Conservation (phyloP, 1,140 invertebrate species). For the Gerris buenoi region DNA sequence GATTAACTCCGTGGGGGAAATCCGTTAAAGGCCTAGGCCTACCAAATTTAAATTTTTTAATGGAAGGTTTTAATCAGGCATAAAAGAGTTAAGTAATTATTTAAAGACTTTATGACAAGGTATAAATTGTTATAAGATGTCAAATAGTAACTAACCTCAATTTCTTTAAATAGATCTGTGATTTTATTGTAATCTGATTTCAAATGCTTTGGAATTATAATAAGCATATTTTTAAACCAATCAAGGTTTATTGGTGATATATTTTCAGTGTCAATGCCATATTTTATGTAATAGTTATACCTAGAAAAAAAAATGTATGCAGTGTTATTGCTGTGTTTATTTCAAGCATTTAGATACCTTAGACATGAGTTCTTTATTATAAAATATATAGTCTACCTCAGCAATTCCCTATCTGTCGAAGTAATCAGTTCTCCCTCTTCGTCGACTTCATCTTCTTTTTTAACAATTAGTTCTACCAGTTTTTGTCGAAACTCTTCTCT, state of each 20-base stretch:
- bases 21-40: too few species aligned
- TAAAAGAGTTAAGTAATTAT: too few species aligned
- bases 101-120: too few species aligned
- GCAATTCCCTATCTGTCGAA: constrained; percentile 20
- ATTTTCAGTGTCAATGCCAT: constrained; percentile 73
- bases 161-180: constrained; percentile 37
- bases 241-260: constrained; percentile 54
- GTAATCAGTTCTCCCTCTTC: constrained; percentile 22
- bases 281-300: constrained; percentile 79
- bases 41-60: too few species aligned
- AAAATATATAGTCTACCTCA: constrained; percentile 32
- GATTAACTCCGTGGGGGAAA: too few species aligned
- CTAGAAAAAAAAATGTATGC: constrained; percentile 30
- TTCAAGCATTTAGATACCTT: too few species aligned
- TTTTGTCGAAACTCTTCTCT: constrained; percentile 66
- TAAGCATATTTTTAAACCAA: constrained; percentile 38
- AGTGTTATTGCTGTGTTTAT: too few species aligned
- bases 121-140: too few species aligned
- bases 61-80: too few species aligned
- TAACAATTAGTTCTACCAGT: constrained; percentile 51
- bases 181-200: constrained; percentile 34
- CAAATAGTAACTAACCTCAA: constrained; percentile 38
- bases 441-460: constrained; percentile 27
- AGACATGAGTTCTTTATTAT: constrained; percentile 46
- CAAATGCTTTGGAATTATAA: constrained; percentile 30